Percentiles rank a stretch among this genome's conserved stretches.
Conservation (phyloP, 2,888 invertebrate species). For the Sepiola atlantica region DNA sequence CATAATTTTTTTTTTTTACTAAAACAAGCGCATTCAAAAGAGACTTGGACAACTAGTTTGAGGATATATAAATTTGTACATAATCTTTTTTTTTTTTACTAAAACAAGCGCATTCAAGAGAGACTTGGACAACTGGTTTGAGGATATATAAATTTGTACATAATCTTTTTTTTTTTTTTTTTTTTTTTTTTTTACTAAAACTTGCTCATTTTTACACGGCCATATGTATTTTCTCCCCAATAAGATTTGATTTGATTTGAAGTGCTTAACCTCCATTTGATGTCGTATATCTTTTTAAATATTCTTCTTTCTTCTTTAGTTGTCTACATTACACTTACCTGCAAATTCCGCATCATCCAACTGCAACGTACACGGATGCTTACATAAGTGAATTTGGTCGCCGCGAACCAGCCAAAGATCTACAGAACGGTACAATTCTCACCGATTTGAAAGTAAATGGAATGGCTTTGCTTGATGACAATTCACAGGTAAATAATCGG, state of each 20-base stretch:
- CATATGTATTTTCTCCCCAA: not conserved
- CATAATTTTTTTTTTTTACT: too few relatives aligned
- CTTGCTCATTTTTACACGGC: too few relatives aligned
- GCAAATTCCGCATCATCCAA: conserved; percentile 78
- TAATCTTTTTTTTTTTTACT: too few relatives aligned
- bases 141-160: too few relatives aligned
- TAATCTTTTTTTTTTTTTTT: too few relatives aligned
- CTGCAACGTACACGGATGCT: conserved; percentile 61
- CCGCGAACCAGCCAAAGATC: conserved; percentile 66
- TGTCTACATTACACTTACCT: conserved; percentile 71
- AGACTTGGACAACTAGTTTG: too few relatives aligned
- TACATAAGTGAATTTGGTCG: conserved; percentile 69
- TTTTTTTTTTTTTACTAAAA: too few relatives aligned
- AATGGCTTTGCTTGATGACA: conserved; percentile 82
- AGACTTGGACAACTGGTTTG: too few relatives aligned
- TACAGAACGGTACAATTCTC: conserved; percentile 72
- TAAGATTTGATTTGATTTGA: too few relatives aligned
- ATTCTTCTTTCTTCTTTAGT: conserved; percentile 55
- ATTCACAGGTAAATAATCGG: conserved; percentile 76
- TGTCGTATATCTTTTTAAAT: not conserved
- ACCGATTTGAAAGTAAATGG: conserved; percentile 79
- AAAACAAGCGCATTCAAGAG: too few relatives aligned
- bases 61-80: too few relatives aligned
- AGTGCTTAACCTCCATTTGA: not conserved
- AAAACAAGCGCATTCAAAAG: too few relatives aligned